Conservation (phyloP, 2,888 invertebrate genomes). For the Gymnosoma rotundatum region DNA sequence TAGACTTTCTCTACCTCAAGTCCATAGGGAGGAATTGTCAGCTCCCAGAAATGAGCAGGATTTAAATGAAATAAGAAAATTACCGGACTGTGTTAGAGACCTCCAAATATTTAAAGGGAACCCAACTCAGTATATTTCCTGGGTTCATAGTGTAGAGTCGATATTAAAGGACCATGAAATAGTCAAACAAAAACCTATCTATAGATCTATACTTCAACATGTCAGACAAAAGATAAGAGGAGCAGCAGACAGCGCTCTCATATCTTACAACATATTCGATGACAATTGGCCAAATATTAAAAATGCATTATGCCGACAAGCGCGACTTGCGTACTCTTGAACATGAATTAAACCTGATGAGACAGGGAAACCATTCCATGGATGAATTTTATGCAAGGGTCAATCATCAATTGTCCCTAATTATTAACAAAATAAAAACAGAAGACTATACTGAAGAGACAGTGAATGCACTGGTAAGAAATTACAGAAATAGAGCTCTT, state of each 20-base stretch:
- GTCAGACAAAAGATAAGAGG: constrained; percentile 61
- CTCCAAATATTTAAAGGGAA: constrained; percentile 60
- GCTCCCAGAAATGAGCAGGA: constrained; percentile 42
- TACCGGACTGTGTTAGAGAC: constrained; percentile 62
- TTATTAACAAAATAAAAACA: constrained; percentile 71
- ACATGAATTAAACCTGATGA: constrained; percentile 57
- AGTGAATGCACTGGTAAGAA: constrained; percentile 57
- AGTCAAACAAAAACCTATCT: constrained; percentile 57
- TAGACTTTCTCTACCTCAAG: not conserved
- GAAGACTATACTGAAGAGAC: constrained; percentile 68
- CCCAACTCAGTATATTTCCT: constrained; percentile 64
- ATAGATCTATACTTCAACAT: constrained; percentile 61
- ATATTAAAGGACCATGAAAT: constrained; percentile 60
- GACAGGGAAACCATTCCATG: constrained; percentile 21
- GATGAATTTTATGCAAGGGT: constrained; percentile 64
- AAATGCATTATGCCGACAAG: constrained; percentile 71
- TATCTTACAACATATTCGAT: constrained; percentile 62
- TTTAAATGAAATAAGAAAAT: constrained; percentile 36
- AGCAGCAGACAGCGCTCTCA: constrained; percentile 52
- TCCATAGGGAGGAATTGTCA: not conserved
- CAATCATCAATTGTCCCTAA: constrained; percentile 67
- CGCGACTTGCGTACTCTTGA: constrained; percentile 67
- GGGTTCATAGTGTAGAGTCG: constrained; percentile 60
- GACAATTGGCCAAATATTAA: constrained; percentile 68
- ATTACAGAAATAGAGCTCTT: constrained; percentile 69